Evolutionary conservation across 2,113 vertebrate species (phyloP), one percentile per base, ranked within the genome.

Genomic region (western clawed frog (Xenopus tropicalis)): DNA sequence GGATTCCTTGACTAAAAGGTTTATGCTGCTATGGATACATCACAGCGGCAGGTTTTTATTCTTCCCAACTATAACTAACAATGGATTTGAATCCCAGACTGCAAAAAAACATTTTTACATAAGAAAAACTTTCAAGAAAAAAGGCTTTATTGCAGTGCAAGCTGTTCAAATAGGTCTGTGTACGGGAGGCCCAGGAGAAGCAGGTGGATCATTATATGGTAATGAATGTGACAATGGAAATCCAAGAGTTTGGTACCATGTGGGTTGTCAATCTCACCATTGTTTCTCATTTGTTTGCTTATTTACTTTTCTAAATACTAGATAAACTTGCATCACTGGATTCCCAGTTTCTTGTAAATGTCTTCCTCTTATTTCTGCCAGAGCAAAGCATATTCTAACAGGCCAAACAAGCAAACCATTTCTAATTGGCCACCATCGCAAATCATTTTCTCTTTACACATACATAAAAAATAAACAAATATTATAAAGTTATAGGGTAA

Each of bases 131-230:
- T n/a, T 11, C 5, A 11, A 23, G 23, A 1, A 1, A 11, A 59
- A 10, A 22, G 12, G 21, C 11, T 23, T 59, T 10, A 13, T 22
- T 59, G 57, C 22, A 61, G 58, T 11, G n/a, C 52, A 58, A 57
- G 25, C 25, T 57, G 62, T 57, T 52, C 52, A 72, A 72, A 66
- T 19, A 65, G 46, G 6, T 24, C 9, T 52, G 61, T 42, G 25
- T 72, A 46, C 61, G 42, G 17, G 52, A 51, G 12, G 17, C 16
- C 43, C 43, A 66, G 48, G 21, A 66, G 43, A 54, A n/a, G 25
- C 61, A 72, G 62, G 63, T 66, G 71, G 22, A 59, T 74, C 54
- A 59, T 67, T 74, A 43, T 58, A 62, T 73, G 71, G 9, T 66
- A 66, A 73, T 66, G 51, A 66, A 37, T 66, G 56, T 66, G 62